phyloP scores from a whole-genome alignment of 23 tunicate species.

The Halocynthia aurantium region DNA sequence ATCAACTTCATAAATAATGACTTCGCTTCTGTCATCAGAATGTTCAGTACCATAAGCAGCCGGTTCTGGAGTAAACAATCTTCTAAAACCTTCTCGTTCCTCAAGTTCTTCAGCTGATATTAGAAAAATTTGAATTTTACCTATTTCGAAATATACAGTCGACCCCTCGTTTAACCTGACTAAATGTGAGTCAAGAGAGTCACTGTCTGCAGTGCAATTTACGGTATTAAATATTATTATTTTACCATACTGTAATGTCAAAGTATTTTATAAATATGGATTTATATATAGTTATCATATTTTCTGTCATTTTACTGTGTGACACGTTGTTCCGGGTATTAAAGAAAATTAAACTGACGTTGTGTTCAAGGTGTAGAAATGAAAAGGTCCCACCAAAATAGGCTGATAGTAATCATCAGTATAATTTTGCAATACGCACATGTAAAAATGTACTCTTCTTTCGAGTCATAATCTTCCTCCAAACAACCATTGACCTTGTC shows the following conservation, averaged over 20 bases:
- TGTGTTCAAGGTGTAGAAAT: too few species aligned
- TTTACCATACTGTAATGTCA: not conserved
- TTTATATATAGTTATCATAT: not conserved
- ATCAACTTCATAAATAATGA: constrained; percentile 17
- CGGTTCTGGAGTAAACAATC: constrained; percentile 46
- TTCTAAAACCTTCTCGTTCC: constrained; percentile 39
- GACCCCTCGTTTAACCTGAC: too few species aligned
- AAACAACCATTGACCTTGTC: constrained; percentile 12
- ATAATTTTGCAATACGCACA: not conserved
- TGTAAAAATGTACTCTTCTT: not conserved
- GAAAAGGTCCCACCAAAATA: too few species aligned
- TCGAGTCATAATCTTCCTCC: not conserved
- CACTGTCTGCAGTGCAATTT: not conserved
- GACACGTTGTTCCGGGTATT: too few species aligned
- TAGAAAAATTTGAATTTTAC: not conserved
- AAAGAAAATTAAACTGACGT: too few species aligned
- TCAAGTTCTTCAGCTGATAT: constrained; percentile 44
- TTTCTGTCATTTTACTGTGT: too few species aligned
- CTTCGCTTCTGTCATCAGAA: constrained; percentile 5
- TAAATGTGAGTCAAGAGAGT: too few species aligned
- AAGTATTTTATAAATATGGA: not conserved
- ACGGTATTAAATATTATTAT: not conserved
- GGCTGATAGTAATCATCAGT: not conserved
- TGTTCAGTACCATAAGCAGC: not conserved
- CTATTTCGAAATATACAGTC: not conserved